Percentiles rank a stretch among this genome's conserved stretches.
Conservation (phyloP, 2,888 invertebrate species). For the Drosophila mimica region DNA sequence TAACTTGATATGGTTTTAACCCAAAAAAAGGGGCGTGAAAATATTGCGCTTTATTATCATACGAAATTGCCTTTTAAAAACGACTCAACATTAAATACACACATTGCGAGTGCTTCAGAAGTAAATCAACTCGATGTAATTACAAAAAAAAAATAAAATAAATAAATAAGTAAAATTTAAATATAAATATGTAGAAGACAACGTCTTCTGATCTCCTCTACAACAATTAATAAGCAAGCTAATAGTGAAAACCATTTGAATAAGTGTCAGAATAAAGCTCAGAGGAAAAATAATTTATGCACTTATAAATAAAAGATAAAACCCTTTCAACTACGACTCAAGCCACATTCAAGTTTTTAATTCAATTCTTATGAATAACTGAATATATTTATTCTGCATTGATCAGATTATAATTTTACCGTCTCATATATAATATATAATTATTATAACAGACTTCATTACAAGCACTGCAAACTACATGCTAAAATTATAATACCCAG, state of each 20-base stretch:
- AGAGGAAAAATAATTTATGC: not conserved
- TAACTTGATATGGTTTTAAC: constrained; percentile 24
- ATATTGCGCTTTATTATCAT: constrained; percentile 20
- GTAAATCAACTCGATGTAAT: constrained; percentile 5
- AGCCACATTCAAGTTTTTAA: not conserved
- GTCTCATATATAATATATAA: not conserved
- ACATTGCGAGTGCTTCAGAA: constrained; percentile 19
- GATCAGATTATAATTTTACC: not conserved
- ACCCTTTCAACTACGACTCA: not conserved
- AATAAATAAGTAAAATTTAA: not conserved
- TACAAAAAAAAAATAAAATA: constrained; percentile 1
- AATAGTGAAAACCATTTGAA: not conserved
- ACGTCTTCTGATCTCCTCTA: not conserved
- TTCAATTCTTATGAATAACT: not conserved
- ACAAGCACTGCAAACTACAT: constrained; percentile 15
- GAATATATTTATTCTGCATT: not conserved
- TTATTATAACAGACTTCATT: not conserved
- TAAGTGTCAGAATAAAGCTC: not conserved
- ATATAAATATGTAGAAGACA: not conserved
- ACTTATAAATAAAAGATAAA: not conserved
- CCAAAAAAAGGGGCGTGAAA: constrained; percentile 28
- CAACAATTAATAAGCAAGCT: not conserved
- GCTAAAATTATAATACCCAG: constrained; percentile 36
- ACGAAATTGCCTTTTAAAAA: constrained; percentile 21
- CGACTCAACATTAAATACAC: constrained; percentile 15